These are phyloP conservation scores for Actinia equina DNA, from an alignment of 64 coral and sea anemone species.

Conservation along the genomic window DNA sequence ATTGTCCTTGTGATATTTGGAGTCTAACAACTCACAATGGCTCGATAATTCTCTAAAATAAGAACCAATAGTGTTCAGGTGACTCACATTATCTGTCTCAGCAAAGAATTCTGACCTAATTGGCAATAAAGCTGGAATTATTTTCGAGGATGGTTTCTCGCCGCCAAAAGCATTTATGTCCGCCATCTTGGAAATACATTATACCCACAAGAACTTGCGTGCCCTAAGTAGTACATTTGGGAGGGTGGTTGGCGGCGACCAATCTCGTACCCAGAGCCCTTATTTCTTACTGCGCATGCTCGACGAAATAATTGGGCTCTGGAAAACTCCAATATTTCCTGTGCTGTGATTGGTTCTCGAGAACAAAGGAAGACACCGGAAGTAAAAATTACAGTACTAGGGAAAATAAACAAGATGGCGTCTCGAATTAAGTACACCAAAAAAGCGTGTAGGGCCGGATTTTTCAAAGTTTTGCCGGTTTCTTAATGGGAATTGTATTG, in stretches of 20 bases:
- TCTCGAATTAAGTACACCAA: too few relatives aligned
- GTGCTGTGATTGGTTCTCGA: too few relatives aligned
- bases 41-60: slow-evolving; percentile 13
- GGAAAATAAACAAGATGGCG: too few relatives aligned
- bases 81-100: slow-evolving; percentile 1
- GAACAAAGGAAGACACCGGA: too few relatives aligned
- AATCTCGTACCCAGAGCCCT: too few relatives aligned
- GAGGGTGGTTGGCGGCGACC: background rate
- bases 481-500: too few relatives aligned
- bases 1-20: slow-evolving; percentile 7
- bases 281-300: too few relatives aligned
- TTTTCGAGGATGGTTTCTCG: slow-evolving; percentile 18
- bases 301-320: too few relatives aligned
- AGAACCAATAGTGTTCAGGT: slow-evolving; percentile 5
- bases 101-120: slow-evolving; percentile 15
- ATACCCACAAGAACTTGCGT: slow-evolving; percentile 11
- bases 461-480: too few relatives aligned
- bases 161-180: slow-evolving; percentile 13
- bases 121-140: slow-evolving; percentile 10
- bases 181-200: slow-evolving; percentile 19
- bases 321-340: too few relatives aligned
- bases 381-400: too few relatives aligned
- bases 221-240: slow-evolving; percentile 20
- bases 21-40: slow-evolving; percentile 6
- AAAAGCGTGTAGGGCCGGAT: too few relatives aligned